Percentiles rank a stretch among this genome's conserved stretches.
Conservation (phyloP, 2,113 vertebrate species). For the Galeopterus variegatus region DNA sequence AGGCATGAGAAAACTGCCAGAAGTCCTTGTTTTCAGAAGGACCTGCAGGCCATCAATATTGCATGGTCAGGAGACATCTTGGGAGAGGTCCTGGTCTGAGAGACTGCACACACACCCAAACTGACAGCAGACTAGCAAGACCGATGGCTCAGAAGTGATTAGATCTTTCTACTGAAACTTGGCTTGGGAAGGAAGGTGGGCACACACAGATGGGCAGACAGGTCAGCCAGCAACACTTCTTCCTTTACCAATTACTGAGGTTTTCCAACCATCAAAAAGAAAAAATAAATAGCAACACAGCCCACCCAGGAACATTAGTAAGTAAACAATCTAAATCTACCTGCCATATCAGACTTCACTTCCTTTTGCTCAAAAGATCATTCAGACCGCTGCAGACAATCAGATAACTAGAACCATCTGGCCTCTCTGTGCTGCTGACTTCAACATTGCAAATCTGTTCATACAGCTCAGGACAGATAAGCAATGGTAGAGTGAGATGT, state of each 20-base stretch:
- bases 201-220: not conserved
- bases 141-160: not conserved
- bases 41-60: not conserved
- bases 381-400: not conserved
- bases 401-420: slow-evolving; percentile 2
- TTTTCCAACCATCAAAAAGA: slow-evolving; percentile 28
- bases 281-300: not conserved
- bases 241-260: slow-evolving; percentile 9
- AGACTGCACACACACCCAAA: not conserved
- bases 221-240: not conserved
- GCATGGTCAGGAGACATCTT: not conserved
- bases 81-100: not conserved
- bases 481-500: not conserved
- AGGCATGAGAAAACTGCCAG: not conserved
- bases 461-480: not conserved
- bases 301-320: not conserved
- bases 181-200: slow-evolving; percentile 23
- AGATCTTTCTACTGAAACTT: not conserved
- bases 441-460: not conserved
- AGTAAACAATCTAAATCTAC: not conserved
- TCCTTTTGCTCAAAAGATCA: slow-evolving; percentile 48
- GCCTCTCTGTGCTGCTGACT: not conserved
- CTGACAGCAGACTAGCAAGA: not conserved
- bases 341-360: not conserved
- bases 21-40: slow-evolving; percentile 47